phyloP scores from a whole-genome alignment of 2,113 vertebrate genomes.

The Tauraco erythrolophus region DNA sequence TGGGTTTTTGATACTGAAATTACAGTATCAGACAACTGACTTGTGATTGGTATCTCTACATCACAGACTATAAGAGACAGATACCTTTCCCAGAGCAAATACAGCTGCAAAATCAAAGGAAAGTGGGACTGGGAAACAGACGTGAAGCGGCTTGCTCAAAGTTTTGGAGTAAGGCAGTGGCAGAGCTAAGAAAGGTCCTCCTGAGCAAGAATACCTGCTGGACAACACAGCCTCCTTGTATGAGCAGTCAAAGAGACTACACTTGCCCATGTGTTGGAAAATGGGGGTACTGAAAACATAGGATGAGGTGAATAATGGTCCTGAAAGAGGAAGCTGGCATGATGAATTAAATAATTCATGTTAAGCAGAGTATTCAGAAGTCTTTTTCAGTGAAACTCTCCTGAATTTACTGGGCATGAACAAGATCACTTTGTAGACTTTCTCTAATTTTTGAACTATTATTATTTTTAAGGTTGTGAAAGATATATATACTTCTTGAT shows the following conservation, averaged over 20 bases:
- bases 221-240: background rate
- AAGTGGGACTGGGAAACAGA: background rate
- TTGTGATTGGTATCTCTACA: background rate
- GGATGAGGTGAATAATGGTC: background rate
- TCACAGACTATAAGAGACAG: background rate
- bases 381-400: background rate
- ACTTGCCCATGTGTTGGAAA: background rate
- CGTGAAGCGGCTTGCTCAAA: background rate
- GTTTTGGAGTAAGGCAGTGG: background rate
- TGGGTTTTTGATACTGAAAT: background rate
- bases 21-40: background rate
- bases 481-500: background rate
- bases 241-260: background rate
- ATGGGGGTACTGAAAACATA: accelerated
- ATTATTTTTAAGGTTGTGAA: background rate
- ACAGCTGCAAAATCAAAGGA: background rate
- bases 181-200: background rate
- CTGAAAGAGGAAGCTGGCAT: background rate
- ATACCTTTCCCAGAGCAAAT: background rate
- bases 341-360: background rate
- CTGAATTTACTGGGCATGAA: background rate
- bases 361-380: background rate
- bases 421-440: background rate
- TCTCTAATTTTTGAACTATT: background rate
- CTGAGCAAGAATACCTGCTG: background rate